phyloP scores from a whole-genome alignment of 2,797 vertebrate species.

The Squalus acanthias region DNA sequence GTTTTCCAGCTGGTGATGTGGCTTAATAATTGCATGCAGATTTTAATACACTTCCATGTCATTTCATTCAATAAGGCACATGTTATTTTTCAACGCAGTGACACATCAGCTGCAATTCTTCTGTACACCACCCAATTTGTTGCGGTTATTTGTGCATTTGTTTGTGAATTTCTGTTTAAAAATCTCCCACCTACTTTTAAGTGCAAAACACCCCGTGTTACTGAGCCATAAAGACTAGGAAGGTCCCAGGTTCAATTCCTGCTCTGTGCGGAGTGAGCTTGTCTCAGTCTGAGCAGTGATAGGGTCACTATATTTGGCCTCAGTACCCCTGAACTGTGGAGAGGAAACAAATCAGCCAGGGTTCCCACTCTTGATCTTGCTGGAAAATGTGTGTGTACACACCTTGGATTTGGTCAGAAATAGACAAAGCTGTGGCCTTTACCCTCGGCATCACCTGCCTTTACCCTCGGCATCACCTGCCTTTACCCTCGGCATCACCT shows the following conservation, averaged over 20 bases:
- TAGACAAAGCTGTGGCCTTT: not conserved
- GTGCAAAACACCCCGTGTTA: not conserved
- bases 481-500: too few relatives aligned
- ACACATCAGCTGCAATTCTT: not conserved
- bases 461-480: too few relatives aligned
- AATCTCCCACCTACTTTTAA: not conserved
- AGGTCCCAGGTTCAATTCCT: not conserved
- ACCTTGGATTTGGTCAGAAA: not conserved
- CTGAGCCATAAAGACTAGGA: not conserved
- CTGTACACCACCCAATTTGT: not conserved
- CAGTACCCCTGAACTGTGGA: not conserved
- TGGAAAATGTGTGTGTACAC: not conserved
- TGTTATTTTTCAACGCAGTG: not conserved
- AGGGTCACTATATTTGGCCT: not conserved
- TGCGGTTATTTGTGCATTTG: not conserved
- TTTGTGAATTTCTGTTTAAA: not conserved
- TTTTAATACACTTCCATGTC: conserved; percentile 5
- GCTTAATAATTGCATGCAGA: conserved; percentile 15
- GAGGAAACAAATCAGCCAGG: not conserved
- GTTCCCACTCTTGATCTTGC: not conserved
- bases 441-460: too few relatives aligned
- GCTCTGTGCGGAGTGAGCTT: not conserved
- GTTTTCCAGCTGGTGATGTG: conserved; percentile 14
- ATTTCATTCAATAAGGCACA: not conserved
- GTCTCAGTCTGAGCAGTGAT: not conserved